These are phyloP conservation scores for Crocidura indochinensis DNA, from an alignment of 2,797 vertebrate species.

Conservation along the genomic window DNA sequence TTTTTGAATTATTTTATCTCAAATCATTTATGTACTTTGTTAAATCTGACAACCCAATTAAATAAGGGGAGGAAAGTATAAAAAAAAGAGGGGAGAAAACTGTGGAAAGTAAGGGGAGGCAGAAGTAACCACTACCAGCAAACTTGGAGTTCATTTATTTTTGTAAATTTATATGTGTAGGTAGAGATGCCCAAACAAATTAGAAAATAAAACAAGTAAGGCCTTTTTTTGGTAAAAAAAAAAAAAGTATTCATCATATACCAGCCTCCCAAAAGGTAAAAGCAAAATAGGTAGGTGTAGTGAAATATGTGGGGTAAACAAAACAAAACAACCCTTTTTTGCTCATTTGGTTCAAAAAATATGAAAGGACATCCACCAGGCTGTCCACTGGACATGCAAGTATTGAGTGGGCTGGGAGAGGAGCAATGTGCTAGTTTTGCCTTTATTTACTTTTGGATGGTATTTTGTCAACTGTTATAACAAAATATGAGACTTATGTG, in stretches of 20 bases:
- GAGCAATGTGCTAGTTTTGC: neutral
- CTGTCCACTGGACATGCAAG: neutral
- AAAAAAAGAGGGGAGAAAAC: neutral
- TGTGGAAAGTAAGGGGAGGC: neutral
- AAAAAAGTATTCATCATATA: neutral
- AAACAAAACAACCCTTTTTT: neutral
- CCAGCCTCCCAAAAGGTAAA: neutral
- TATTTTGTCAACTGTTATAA: neutral
- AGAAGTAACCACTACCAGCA: neutral
- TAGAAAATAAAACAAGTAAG: neutral
- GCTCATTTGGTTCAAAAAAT: neutral
- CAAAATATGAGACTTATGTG: conserved; percentile 21
- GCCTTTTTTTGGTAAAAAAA: neutral
- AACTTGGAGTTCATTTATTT: neutral
- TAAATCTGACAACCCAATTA: conserved; percentile 20
- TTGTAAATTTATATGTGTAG: neutral
- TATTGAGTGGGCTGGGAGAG: neutral
- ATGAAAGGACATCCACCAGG: neutral
- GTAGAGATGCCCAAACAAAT: neutral
- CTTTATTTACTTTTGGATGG: neutral
- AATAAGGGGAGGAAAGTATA: neutral
- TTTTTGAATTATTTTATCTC: conserved; percentile 18
- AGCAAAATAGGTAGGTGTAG: neutral
- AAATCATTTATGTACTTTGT: conserved; percentile 51
- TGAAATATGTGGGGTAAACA: neutral